These are phyloP conservation scores for Bolinopsis microptera DNA, from an alignment of 37 sponge, comb jelly and placozoan species.

Conservation along the genomic window DNA sequence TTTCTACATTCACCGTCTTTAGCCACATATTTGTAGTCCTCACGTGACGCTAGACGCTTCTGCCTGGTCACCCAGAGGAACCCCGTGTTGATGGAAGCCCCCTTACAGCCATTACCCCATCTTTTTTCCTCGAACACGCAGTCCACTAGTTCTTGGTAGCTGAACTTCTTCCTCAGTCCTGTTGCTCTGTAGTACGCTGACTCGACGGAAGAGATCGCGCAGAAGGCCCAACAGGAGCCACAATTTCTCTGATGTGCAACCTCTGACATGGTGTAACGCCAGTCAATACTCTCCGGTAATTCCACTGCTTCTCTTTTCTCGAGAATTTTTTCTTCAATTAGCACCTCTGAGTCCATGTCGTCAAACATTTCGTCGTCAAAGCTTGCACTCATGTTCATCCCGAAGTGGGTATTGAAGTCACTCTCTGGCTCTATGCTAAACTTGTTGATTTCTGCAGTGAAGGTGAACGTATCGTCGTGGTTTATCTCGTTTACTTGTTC, in stretches of 20 bases:
- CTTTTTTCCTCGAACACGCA: background rate
- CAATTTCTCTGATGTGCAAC: background rate
- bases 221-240: conserved; percentile 1
- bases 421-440: background rate
- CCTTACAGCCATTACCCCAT: background rate
- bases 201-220: background rate
- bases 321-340: background rate
- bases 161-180: background rate
- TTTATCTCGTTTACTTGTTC: background rate
- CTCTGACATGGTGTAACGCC: background rate
- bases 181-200: conserved; percentile 11
- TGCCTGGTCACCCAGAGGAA: background rate
- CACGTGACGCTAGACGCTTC: background rate
- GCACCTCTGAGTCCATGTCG: background rate
- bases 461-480: background rate
- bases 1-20: background rate
- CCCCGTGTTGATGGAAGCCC: background rate
- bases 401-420: background rate
- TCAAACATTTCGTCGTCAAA: background rate
- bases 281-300: background rate
- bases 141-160: conserved; percentile 1
- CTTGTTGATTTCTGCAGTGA: conserved; percentile 9
- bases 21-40: conserved; percentile 13
- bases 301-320: background rate
- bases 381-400: background rate